A percentile compares a stretch with the other conserved stretches of the same genome.
These are phyloP conservation scores for Ammodytes dubius DNA, from an alignment of 2,113 vertebrate species.

Conservation along the genomic window DNA sequence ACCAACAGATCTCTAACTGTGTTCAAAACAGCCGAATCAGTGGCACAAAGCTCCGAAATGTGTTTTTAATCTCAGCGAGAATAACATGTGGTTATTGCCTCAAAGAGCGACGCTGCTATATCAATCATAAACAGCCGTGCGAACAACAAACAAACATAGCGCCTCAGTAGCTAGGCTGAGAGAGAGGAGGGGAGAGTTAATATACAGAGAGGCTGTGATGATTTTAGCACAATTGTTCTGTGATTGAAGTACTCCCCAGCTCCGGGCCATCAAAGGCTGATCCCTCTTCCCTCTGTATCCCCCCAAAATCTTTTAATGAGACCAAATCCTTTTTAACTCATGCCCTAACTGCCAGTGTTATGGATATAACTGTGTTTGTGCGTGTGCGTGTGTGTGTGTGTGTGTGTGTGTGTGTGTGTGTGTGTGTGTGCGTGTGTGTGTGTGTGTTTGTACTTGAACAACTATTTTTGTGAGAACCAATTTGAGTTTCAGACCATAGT, in stretches of 20 bases:
- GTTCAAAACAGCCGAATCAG: not conserved
- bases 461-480: no score
- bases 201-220: slow-evolving; percentile 45
- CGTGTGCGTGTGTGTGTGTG: no score
- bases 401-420: no score
- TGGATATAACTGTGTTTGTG: not conserved
- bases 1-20: not conserved
- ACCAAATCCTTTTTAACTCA: slow-evolving; percentile 70
- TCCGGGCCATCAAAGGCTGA: slow-evolving; percentile 57
- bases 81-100: slow-evolving; percentile 59
- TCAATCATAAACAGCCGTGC: slow-evolving; percentile 33
- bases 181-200: slow-evolving; percentile 40
- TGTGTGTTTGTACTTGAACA: no score
- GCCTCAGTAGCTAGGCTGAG: slow-evolving; percentile 34
- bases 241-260: slow-evolving; percentile 62
- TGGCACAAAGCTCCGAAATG: slow-evolving; percentile 33
- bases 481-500: no score
- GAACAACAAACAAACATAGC: slow-evolving; percentile 48
- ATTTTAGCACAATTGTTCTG: slow-evolving; percentile 64
- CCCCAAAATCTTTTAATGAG: slow-evolving; percentile 69
- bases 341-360: slow-evolving; percentile 43
- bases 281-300: slow-evolving; percentile 51
- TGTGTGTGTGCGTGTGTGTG: no score
- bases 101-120: slow-evolving; percentile 18
- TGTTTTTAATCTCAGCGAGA: slow-evolving; percentile 57